Evolutionary conservation across 2,888 invertebrate genomes (phyloP), one percentile per base, ranked within the genome.

Genomic region (Dendrolimus pini): DNA sequence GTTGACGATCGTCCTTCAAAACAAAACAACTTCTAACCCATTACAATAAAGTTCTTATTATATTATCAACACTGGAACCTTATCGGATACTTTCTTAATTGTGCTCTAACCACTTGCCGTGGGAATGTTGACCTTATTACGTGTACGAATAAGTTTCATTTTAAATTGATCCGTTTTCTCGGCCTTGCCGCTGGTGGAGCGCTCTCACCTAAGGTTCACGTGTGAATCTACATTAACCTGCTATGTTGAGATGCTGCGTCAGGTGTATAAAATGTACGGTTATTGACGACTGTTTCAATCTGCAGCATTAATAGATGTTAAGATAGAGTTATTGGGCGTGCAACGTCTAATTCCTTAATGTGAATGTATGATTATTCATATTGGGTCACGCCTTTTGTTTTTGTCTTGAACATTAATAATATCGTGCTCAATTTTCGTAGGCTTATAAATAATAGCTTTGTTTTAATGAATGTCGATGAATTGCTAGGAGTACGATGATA

Each of bases 31-130:
- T 84, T 77, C 69, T 85, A 85, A 67, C 62, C 62, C 68, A 60
- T 62, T 61, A 60, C 42, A 60, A 70, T 79, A 87, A 66, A 74
- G 78, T 78, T 69, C 77, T 75, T 67, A 77, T 74, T 86, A 69
- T 68, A 70, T 71, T 64, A 67, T 61, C 64, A 63, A 62, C 66
- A 61, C 54, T 54, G 57, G 71, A 74, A 67, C 78, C 74, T 83
- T 86, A 87, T 89, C 82, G 80, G 84, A 86, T 88, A 89, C 89
- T 90, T 90, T 90, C 89, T 89, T 89, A 89, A 89, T 89, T 88
- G 89, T 88, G 75, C 78, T 83, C 72, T 74, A 74, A 74, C 67
- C 65, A 65, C 68, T 66, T 67, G 72, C 74, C 80, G 78, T 79
- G 79, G 79, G 76, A 86, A 82, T 82, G 71, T 78, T 81, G 78